Evolutionary conservation across 2,888 invertebrate species (phyloP), one percentile per base, ranked within the genome.

Genomic region (Pyrgus malvae): DNA sequence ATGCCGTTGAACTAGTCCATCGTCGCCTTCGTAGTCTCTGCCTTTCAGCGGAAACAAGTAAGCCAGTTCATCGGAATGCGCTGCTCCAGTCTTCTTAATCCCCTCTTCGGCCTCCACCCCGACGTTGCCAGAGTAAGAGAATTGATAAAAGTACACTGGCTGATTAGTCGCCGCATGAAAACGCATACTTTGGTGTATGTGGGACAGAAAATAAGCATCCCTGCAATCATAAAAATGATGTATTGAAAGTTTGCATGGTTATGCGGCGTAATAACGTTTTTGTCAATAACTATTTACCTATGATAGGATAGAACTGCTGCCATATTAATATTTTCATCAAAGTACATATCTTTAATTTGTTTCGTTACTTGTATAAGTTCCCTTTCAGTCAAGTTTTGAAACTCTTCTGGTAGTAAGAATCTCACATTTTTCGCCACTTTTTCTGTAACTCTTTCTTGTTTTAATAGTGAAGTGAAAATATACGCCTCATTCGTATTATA

Each of bases 41-140:
- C 72, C 74, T 9, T 59, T 64, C 5, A 65, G 64, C 7, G 78
- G 68, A 53, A 89, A 86, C 49, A 90, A 58, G 57, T 83, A 84
- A 0, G 74, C 80, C 46, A 90, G 67, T 58, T 90, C 90, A 42
- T 90, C 90, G 0, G 85, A 81, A 58, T 88, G 84, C 0, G 87
- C 83, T 0, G 89, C 87, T 0, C 90, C 89, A 0, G 33, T 54
- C 63, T 87, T 89, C 7, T 58, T 55, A 5, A 76, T 53, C 1
- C 71, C 74, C 1, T 71, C 71, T 49, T 82, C 82, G 0, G 70
- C 59, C 25, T 69, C 71, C 6, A 85, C 78, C 1, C 88, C 88
- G 1, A 64, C 56, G 5, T 65, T 59, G 1, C 84, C 77, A 1
- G 66, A 57, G 61, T 85, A 66, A 0, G 85, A 83, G 65, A 88